A percentile compares a stretch with the other conserved stretches of the same genome.
These are phyloP conservation scores for Notechis scutatus DNA, from an alignment of 2,113 vertebrate genomes.

Conservation along the genomic window DNA sequence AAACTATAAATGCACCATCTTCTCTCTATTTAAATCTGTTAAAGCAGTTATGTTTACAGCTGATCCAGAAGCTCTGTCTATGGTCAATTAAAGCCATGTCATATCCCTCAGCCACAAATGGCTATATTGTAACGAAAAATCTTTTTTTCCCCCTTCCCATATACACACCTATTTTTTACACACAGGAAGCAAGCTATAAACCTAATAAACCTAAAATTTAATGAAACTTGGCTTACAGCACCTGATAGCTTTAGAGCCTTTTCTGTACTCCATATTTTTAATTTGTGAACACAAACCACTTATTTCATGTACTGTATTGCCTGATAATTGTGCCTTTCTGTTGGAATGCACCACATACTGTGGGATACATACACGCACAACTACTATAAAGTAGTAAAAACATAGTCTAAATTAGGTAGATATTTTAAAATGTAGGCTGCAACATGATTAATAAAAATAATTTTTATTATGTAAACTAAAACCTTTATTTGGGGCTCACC, in stretches of 20 bases:
- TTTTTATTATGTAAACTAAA: constrained; percentile 52
- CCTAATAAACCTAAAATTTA: constrained; percentile 68
- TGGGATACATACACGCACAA: constrained; percentile 62
- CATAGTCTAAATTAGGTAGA: constrained; percentile 54
- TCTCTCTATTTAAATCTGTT: constrained; percentile 24
- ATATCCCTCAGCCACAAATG: constrained; percentile 43
- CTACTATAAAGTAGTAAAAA: constrained; percentile 56
- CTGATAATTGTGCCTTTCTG: constrained; percentile 80
- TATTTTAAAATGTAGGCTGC: constrained; percentile 55
- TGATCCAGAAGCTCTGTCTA: constrained; percentile 49
- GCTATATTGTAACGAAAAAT: constrained; percentile 21
- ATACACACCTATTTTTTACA: constrained; percentile 51
- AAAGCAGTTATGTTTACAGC: constrained; percentile 54
- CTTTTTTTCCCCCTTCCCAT: constrained; percentile 36
- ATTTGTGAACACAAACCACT: constrained; percentile 41
- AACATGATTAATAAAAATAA: constrained; percentile 41
- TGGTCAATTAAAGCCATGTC: constrained; percentile 60
- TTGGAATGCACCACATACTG: constrained; percentile 76
- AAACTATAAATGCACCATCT: constrained; percentile 40
- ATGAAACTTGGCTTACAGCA: constrained; percentile 46
- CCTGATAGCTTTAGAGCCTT: constrained; percentile 43
- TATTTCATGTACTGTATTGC: constrained; percentile 73
- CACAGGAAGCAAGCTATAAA: constrained; percentile 48
- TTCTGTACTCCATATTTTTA: constrained; percentile 52
- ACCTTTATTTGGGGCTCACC: constrained; percentile 54